A percentile compares a stretch with the other conserved stretches of the same genome.
phyloP scores from a whole-genome alignment of 1,140 invertebrate genomes.

The Drosophila pseudoananassae region DNA sequence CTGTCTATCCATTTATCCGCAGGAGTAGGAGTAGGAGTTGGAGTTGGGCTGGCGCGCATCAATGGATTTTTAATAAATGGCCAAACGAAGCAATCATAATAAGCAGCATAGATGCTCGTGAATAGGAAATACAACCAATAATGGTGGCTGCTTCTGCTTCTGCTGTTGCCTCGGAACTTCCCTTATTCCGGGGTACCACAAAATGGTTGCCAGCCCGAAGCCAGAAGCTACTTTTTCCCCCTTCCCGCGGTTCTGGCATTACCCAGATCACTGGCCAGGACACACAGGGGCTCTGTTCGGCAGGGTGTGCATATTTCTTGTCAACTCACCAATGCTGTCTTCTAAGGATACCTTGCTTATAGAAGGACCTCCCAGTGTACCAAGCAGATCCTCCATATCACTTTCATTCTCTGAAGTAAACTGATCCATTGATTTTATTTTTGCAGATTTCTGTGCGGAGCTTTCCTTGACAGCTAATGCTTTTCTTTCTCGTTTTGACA shows the following conservation, averaged over 20 bases:
- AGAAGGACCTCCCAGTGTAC: neutral
- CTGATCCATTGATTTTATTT: neutral
- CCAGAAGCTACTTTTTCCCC: conserved; percentile 12
- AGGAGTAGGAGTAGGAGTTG: neutral
- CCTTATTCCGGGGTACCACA: conserved; percentile 31
- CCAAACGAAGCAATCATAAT: conserved; percentile 55
- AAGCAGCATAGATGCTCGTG: conserved; percentile 61
- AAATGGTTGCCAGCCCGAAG: conserved; percentile 53
- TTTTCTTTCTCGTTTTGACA: no score
- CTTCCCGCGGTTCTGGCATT: neutral
- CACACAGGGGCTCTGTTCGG: neutral
- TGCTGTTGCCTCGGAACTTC: conserved; percentile 9
- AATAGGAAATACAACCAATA: conserved; percentile 61
- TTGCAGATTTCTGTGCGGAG: neutral
- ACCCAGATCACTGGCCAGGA: conserved; percentile 24
- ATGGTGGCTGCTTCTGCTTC: conserved; percentile 43
- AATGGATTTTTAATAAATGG: conserved; percentile 79
- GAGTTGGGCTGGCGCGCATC: conserved; percentile 60
- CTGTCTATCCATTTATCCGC: conserved; percentile 26
- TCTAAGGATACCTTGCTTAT: neutral
- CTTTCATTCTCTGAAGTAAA: no score
- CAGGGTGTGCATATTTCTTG: neutral
- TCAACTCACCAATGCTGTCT: neutral
- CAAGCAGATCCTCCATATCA: neutral
- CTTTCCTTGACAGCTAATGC: neutral